phyloP scores from a whole-genome alignment of 64 coral and sea anemone species.

The Pocillopora damicornis region DNA sequence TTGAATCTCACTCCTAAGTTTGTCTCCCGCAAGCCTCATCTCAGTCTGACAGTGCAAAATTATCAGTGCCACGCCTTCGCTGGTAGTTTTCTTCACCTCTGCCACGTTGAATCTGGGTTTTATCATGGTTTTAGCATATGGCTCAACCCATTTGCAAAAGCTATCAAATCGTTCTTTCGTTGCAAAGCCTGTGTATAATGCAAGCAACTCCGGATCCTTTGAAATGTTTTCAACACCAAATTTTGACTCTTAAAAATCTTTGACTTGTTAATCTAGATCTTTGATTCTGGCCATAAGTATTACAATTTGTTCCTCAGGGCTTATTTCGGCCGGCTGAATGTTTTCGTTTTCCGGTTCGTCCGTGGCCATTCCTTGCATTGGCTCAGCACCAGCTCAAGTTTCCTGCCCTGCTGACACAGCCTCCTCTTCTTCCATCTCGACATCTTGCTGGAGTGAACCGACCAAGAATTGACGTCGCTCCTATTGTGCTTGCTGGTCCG shows the following conservation, averaged over 20 bases:
- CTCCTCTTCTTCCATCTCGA: slow-evolving; percentile 21
- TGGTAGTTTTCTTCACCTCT: too few species aligned
- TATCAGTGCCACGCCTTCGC: too few species aligned
- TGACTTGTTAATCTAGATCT: slow-evolving; percentile 14
- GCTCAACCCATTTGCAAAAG: slow-evolving; percentile 43
- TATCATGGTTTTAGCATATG: slow-evolving; percentile 39
- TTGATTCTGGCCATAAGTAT: slow-evolving; percentile 7
- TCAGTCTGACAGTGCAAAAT: too few species aligned
- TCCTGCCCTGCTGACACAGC: background rate
- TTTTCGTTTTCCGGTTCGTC: background rate
- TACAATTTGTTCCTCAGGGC: slow-evolving; percentile 24
- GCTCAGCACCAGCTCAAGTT: background rate
- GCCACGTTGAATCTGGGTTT: background rate
- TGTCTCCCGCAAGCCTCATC: too few species aligned
- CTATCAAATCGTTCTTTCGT: slow-evolving; percentile 46
- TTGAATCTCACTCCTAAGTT: too few species aligned
- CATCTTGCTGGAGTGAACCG: too few species aligned
- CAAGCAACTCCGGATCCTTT: slow-evolving; percentile 28
- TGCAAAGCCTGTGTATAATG: slow-evolving; percentile 46
- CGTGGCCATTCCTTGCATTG: background rate
- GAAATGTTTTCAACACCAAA: slow-evolving; percentile 46
- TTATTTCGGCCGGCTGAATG: background rate
- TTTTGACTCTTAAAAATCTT: background rate
- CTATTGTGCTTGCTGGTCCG: too few species aligned
- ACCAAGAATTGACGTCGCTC: too few species aligned